Conservation (phyloP, 64 coral and sea anemone genomes). For the Stichodactyla helianthus region DNA sequence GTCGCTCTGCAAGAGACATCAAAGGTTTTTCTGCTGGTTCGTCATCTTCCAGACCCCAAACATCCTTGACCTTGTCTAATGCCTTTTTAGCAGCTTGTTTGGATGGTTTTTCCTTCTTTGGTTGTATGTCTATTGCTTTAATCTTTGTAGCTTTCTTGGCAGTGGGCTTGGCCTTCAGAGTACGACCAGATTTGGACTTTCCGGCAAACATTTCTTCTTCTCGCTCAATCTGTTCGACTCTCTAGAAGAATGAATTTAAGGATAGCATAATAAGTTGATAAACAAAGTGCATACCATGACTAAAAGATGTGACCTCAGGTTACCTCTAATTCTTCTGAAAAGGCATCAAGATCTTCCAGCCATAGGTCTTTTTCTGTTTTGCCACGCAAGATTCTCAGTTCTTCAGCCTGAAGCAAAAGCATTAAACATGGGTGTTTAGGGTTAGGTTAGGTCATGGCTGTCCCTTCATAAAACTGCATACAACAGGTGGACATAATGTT, state of each 20-base stretch:
- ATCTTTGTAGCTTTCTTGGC: constrained; percentile 20
- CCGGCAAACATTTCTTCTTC: constrained; percentile 38
- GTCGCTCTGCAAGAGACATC: constrained; percentile 46
- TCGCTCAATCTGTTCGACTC: constrained; percentile 44
- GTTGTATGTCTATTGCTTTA: neutral
- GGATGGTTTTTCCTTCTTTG: constrained; percentile 15
- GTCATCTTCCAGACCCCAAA: neutral
- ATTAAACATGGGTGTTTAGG: neutral
- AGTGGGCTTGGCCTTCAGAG: constrained; percentile 40
- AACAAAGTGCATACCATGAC: neutral
- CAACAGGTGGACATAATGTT: too few species aligned
- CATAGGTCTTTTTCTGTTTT: constrained; percentile 83
- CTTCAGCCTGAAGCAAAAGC: constrained; percentile 46
- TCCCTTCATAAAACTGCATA: too few species aligned
- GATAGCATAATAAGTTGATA: neutral
- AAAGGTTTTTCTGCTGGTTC: constrained; percentile 13
- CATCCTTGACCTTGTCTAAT: neutral
- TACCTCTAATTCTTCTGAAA: constrained; percentile 82
- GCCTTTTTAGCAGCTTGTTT: constrained; percentile 16
- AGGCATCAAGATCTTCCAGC: constrained; percentile 73
- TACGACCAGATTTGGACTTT: constrained; percentile 24
- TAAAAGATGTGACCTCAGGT: neutral
- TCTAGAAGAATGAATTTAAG: neutral
- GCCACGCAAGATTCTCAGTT: constrained; percentile 52
- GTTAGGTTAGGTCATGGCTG: neutral